Conservation (phyloP, 2,113 vertebrate genomes). For the Neotragus moschatus region DNA sequence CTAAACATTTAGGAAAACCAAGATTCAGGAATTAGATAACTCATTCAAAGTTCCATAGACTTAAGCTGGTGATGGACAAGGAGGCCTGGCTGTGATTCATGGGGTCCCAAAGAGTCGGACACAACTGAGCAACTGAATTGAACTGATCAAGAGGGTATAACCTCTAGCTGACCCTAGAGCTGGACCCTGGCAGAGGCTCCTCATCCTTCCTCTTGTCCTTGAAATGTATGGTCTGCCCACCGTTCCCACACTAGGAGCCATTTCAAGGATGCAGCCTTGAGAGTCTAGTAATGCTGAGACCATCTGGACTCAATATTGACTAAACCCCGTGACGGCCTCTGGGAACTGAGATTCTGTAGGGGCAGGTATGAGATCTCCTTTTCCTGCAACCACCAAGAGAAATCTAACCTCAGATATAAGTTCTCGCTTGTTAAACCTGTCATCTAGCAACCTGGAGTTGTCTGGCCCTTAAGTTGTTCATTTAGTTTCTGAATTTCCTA, state of each 20-base stretch:
- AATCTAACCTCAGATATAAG: not conserved
- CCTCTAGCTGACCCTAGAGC: not conserved
- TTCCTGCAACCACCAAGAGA: not conserved
- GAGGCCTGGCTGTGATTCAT: too few relatives aligned
- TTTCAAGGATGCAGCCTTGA: not conserved
- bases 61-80: too few relatives aligned
- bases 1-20: not conserved
- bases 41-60: not conserved
- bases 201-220: not conserved
- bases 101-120: too few relatives aligned
- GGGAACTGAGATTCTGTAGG: not conserved
- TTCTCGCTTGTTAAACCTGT: not conserved
- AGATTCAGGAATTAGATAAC: not conserved
- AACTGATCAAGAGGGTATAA: not conserved
- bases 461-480: not conserved
- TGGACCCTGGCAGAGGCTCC: not conserved
- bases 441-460: not conserved
- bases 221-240: not conserved
- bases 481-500: not conserved
- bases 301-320: not conserved
- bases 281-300: not conserved
- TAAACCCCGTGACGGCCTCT: not conserved
- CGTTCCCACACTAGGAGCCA: not conserved
- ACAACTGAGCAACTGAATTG: too few relatives aligned
- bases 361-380: not conserved